Evolutionary conservation across 30 jellyfish, hydroid and myxozoan genomes (phyloP).

Genomic region (Rhopilema esculentum): DNA sequence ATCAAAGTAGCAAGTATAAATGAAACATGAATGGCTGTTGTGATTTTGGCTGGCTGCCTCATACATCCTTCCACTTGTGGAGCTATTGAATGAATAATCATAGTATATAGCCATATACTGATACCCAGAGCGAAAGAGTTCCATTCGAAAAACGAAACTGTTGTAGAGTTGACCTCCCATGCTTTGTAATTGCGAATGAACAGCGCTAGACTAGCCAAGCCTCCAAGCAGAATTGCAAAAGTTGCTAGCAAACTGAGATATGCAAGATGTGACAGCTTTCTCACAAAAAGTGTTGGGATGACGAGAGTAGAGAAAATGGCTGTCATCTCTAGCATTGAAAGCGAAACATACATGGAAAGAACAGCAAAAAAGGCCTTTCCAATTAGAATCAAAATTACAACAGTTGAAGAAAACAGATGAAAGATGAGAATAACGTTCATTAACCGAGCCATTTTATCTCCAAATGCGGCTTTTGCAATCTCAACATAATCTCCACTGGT

Average conservation of each 20-base stretch:
- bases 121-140: slow-evolving; percentile 62
- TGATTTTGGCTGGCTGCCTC: slow-evolving; percentile 55
- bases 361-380: slow-evolving; percentile 53
- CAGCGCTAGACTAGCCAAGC: slow-evolving; percentile 40
- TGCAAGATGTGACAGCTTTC: slow-evolving; percentile 72
- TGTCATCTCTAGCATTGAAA: slow-evolving; percentile 32
- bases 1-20: slow-evolving; percentile 38
- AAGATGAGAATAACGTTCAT: slow-evolving; percentile 53
- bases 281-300: slow-evolving; percentile 77
- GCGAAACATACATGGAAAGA: slow-evolving; percentile 8
- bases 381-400: slow-evolving; percentile 40
- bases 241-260: slow-evolving; percentile 68
- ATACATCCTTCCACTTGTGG: slow-evolving; percentile 88
- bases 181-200: slow-evolving; percentile 27
- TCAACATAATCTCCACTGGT: slow-evolving; percentile 63
- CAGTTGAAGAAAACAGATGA: slow-evolving; percentile 46
- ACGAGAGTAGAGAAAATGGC: slow-evolving; percentile 55
- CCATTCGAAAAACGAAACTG: slow-evolving; percentile 60
- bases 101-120: slow-evolving; percentile 62
- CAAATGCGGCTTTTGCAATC: slow-evolving; percentile 66
- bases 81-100: slow-evolving; percentile 43
- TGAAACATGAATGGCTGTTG: slow-evolving; percentile 42
- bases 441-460: slow-evolving; percentile 48
- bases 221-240: slow-evolving; percentile 53
- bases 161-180: slow-evolving; percentile 60